Evolutionary conservation across 2,888 invertebrate genomes (phyloP), one percentile per base, ranked within the genome.

Genomic region (Allophyes oxyacanthae): DNA sequence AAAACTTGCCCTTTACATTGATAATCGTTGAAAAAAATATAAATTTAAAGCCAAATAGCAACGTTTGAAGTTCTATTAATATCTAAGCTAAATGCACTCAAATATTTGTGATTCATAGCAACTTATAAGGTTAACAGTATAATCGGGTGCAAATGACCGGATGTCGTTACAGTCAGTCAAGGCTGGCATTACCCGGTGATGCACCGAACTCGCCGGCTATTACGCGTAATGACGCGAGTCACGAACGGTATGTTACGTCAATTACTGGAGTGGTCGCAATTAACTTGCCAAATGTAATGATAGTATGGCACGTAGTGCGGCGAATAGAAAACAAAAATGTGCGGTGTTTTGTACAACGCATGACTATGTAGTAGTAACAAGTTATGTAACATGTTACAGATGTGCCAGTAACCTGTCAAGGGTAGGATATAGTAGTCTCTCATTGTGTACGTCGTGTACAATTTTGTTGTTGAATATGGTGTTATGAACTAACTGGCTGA

Each of bases 201-300:
- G 51, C 26, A 38, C 38, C 25, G 50, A 48, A 37, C 44, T 26
- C 26, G 11, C 36, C 28, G 28, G 33, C 34, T 36, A 61, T 67
- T 67, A 67, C 55, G 34, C 34, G 32, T 61, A 55, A 61, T 67
- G 55, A 72, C 55, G 28, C 10, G n/a, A 49, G 45, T 40, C 68
- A 67, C 68, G 55, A 50, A 49, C 32, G 50, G 6, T 34, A 28
- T 10, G 42, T 71, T 71, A 71, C 65, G 72, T 71, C 51, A 45
- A 46, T 60, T 49, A 56, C 40, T 26, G 38, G 49, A 79, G 75
- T 13, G 66, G 64, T 45, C 45, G 36, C 67, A 41, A 61, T 55
- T 45, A 55, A 42, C 14, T 37, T 28, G 34, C 40, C 43, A 52
- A 28, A 37, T 43, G n/a, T 51, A 43, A 32, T 44, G 52, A 46